Base-by-base conservation (phyloP, 2,797 vertebrate species). In the Fratercula arctica region DNA sequence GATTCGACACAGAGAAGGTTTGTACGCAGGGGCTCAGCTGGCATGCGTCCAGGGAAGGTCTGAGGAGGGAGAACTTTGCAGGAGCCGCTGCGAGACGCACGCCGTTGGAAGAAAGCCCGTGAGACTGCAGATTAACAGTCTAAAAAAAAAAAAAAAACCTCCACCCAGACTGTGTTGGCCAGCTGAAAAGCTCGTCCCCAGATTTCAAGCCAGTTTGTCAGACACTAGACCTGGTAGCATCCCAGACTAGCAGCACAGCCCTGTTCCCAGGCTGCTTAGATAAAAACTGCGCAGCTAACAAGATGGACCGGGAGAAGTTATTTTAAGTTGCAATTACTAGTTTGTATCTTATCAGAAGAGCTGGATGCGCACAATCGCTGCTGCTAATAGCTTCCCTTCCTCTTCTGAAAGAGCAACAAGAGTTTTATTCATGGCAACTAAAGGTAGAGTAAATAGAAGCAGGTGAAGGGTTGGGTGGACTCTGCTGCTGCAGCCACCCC, bases 271-370 rank as follows among this genome's bases (percentile, higher is more conserved):
- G 67, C 80, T 85, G 75, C 75, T 80, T 7, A 66, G 91, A 81
- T 72, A 92, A 91, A 72, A 77, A 90, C 66, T 29, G 48, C 2
- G 1, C 3, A 13, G 91, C 80, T 85, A 84, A 79, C 28, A 25
- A 18, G 56, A 90, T 24, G 61, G 50, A 48, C 81, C 16, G 25
- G 26, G 50, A 87, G 57, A 91, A 93, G 84, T 72, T 95, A 95
- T 92, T 92, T 95, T 94, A 73, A 93, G 73, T 85, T 78, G 39
- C 68, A 95, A 85, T 83, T 87, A 82, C 28, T 28, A 81, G 75
- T 33, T 91, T 25, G 2, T 78, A 87, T n/a, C 26, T 95, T 95
- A 95, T 89, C 90, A 83, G 43, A 72, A 89, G 67, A 51, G 64
- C 50, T 59, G n/a, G 81, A 94, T 84, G 92, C 3, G 0, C 75